These are phyloP conservation scores for Salticus scenicus DNA, from an alignment of 2,888 invertebrate genomes.

Conservation along the genomic window DNA sequence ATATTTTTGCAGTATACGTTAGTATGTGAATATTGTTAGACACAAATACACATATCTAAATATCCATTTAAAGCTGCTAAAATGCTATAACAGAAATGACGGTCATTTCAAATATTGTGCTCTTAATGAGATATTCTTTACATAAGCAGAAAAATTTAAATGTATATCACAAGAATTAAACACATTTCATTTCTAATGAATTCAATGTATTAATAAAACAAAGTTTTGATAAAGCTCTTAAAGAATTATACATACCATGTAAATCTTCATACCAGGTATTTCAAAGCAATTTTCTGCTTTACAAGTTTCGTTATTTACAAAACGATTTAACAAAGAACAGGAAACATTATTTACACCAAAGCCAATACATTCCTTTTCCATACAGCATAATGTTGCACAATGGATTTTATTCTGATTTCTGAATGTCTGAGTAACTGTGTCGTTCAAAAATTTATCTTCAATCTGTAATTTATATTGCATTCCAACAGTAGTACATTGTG, in stretches of 20 bases:
- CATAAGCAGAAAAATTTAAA: no score
- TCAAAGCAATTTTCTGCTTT: background rate
- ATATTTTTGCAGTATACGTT: no score
- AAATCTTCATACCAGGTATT: background rate
- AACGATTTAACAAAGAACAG: background rate
- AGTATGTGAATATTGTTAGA: no score
- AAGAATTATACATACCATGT: conserved; percentile 1
- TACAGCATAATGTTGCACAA: background rate
- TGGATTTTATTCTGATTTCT: background rate
- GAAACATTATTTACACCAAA: background rate
- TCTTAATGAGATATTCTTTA: no score
- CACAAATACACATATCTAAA: no score
- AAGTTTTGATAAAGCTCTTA: no score
- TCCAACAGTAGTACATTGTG: background rate
- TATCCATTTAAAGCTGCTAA: no score
- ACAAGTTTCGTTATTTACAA: background rate
- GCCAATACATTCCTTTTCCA: background rate
- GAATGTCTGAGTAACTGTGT: background rate
- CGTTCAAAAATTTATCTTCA: background rate
- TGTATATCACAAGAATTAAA: no score
- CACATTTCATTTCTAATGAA: no score
- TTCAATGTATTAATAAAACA: no score
- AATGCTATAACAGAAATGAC: no score
- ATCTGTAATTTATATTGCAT: background rate
- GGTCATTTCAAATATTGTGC: no score